A percentile compares a stretch with the other conserved stretches of the same genome.
phyloP scores from a whole-genome alignment of 2,113 vertebrate species.

The Melanerpes aurifrons region DNA sequence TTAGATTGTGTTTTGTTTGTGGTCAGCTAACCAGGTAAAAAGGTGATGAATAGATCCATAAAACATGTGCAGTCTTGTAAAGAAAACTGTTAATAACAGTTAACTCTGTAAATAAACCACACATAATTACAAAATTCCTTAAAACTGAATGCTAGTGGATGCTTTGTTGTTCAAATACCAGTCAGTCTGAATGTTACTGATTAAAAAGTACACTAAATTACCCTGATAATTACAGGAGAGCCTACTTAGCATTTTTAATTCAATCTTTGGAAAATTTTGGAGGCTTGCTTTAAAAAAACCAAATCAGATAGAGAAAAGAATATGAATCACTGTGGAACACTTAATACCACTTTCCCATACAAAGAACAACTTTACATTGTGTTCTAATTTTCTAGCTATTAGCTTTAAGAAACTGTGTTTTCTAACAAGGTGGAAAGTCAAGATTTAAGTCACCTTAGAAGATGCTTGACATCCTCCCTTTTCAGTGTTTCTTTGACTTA shows the following conservation, averaged over 20 bases:
- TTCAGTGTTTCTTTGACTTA: slow-evolving; percentile 9
- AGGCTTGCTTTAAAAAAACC: not conserved
- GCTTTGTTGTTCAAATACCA: not conserved
- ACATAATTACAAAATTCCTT: not conserved
- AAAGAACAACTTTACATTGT: not conserved
- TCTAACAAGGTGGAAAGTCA: not conserved
- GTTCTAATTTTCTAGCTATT: not conserved
- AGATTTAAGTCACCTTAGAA: slow-evolving; percentile 14
- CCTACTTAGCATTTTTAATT: not conserved
- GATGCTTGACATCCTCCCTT: not conserved
- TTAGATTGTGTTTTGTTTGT: not conserved
- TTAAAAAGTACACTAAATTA: not conserved
- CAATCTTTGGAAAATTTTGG: not conserved
- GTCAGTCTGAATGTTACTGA: not conserved
- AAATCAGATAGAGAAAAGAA: not conserved
- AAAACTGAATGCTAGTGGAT: not conserved
- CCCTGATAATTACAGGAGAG: not conserved
- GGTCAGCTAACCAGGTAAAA: not conserved
- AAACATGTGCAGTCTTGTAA: not conserved
- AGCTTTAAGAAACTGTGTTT: not conserved
- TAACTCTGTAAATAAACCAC: not conserved
- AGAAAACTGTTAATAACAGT: not conserved
- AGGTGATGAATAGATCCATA: not conserved
- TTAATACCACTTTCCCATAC: not conserved
- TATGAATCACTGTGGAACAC: not conserved